These are phyloP conservation scores for Tiaroga cobitis DNA, from an alignment of 2,797 vertebrate genomes.

Conservation along the genomic window DNA sequence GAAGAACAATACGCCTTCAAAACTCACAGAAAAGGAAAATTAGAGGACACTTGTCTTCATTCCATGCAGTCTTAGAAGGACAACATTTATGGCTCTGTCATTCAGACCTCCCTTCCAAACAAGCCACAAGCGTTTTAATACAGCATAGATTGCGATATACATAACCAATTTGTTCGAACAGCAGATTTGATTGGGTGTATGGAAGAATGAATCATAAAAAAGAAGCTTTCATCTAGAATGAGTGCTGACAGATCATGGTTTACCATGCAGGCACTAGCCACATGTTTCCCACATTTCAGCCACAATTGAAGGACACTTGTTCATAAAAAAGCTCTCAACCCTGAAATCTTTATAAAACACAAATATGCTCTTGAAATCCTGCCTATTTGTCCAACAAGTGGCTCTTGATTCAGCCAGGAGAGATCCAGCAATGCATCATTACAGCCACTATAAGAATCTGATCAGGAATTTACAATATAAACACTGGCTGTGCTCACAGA, in stretches of 20 bases:
- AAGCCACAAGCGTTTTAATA: background rate
- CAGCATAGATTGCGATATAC: background rate
- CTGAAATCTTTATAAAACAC: conserved; percentile 15
- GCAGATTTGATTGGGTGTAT: background rate
- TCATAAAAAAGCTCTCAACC: conserved; percentile 6
- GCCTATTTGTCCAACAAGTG: background rate
- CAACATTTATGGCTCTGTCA: background rate
- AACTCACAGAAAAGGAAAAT: conserved; percentile 9
- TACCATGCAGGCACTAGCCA: background rate
- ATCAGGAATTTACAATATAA: too few species aligned
- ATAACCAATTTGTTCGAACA: background rate
- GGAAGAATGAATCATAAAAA: background rate
- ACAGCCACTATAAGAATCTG: background rate
- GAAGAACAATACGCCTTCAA: conserved; percentile 4
- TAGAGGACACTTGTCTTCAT: conserved; percentile 22
- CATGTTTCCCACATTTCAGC: conserved; percentile 24
- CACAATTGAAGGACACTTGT: conserved; percentile 8
- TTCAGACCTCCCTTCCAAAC: background rate
- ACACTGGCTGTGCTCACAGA: background rate
- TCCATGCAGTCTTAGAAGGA: background rate
- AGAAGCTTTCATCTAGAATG: background rate
- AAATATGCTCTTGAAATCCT: background rate
- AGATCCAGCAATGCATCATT: background rate
- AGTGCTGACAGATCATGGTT: background rate
- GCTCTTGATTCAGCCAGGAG: background rate